phyloP scores from a whole-genome alignment of 2,797 vertebrate species.

The Phyllotis vaccarum region DNA sequence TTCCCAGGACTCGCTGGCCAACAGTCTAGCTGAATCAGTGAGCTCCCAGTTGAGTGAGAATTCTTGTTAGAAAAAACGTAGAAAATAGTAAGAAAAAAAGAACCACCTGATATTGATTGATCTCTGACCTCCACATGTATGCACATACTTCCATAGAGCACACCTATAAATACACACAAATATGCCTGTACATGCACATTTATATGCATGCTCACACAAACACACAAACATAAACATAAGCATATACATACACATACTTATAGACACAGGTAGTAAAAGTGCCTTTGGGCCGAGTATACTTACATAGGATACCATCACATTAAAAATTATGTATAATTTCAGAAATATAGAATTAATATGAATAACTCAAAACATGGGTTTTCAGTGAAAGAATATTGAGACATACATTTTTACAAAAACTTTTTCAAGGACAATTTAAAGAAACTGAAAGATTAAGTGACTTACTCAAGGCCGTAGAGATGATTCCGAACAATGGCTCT shows the following conservation, averaged over 20 bases:
- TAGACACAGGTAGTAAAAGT: no score
- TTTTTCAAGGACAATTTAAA: constrained; percentile 34
- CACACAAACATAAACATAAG: background rate
- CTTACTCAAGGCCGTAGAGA: background rate
- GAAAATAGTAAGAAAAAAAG: background rate
- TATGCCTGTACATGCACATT: no score
- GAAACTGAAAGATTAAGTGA: background rate
- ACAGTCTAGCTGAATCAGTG: background rate
- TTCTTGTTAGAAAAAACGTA: background rate
- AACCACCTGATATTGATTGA: no score
- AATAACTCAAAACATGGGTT: background rate
- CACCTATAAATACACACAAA: background rate
- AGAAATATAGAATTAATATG: background rate
- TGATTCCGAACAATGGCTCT: background rate
- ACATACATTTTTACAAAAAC: background rate
- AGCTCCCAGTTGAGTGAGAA: background rate
- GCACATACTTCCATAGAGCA: background rate
- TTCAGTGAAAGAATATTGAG: background rate
- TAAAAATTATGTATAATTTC: background rate
- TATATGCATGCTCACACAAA: background rate
- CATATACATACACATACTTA: background rate
- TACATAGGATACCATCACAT: background rate
- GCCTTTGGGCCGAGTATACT: background rate
- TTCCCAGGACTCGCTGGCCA: background rate
- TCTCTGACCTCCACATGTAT: background rate